Percentiles rank a stretch among this genome's conserved stretches.
Evolutionary conservation across 2,113 vertebrate genomes (phyloP).

Genomic region (Sitta europaea): DNA sequence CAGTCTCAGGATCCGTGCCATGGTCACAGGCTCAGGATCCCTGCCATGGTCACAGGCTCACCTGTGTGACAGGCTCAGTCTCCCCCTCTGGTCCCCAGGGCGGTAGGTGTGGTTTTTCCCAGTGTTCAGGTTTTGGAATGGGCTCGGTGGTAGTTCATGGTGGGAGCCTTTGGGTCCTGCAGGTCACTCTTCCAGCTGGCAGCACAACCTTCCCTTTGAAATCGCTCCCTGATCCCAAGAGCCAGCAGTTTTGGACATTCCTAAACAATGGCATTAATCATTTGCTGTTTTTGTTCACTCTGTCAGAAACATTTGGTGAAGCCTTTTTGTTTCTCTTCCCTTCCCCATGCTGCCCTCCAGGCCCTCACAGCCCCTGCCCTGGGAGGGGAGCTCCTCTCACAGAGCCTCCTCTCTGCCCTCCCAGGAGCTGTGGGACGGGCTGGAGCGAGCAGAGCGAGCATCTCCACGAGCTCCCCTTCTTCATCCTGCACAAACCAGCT

Average conservation of each 20-base stretch:
- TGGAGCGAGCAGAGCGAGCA: background rate
- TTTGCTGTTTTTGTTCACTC: background rate
- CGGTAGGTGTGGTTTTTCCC: background rate
- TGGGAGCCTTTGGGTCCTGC: background rate
- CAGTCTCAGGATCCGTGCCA: no score
- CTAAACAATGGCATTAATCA: background rate
- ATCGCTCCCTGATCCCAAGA: background rate
- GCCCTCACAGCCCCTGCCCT: background rate
- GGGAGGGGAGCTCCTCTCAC: no score
- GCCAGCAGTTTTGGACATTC: background rate
- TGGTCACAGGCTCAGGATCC: background rate
- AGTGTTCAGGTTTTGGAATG: background rate
- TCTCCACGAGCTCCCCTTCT: background rate
- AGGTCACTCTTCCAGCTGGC: background rate
- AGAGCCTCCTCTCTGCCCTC: background rate
- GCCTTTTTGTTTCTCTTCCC: background rate
- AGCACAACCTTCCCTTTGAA: background rate
- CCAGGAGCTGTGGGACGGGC: accelerated
- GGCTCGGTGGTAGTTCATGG: accelerated
- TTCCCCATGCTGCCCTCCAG: background rate
- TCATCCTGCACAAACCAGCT: background rate
- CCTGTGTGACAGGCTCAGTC: background rate
- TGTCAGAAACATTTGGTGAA: background rate
- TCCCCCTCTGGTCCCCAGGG: background rate
- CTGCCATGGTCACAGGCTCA: background rate